Evolutionary conservation across 2,113 vertebrate species (phyloP).

Genomic region (Casuarius casuarius): DNA sequence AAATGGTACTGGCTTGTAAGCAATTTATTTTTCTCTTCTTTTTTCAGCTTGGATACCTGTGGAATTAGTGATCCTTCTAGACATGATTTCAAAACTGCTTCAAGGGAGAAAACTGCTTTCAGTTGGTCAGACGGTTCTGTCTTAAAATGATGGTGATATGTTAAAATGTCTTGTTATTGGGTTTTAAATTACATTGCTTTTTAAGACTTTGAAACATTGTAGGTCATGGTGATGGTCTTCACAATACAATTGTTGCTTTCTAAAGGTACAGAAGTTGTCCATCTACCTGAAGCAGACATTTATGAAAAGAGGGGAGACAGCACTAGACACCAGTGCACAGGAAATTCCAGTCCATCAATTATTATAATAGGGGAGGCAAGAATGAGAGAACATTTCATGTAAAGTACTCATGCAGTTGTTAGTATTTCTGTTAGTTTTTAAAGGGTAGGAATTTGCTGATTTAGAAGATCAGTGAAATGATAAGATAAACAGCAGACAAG

Average conservation of each 20-base stretch:
- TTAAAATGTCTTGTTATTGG: not conserved
- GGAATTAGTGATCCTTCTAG: slow-evolving; percentile 47
- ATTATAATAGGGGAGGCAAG: not conserved
- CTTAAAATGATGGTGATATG: not conserved
- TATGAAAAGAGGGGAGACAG: not conserved
- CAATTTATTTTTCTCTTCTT: slow-evolving; percentile 39
- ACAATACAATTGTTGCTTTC: not conserved
- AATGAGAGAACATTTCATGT: not conserved
- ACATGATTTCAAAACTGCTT: not conserved
- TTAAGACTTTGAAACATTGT: not conserved
- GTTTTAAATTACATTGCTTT: not conserved
- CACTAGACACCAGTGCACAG: not conserved
- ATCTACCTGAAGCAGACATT: not conserved
- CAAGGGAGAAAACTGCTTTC: slow-evolving; percentile 32
- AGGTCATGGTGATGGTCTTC: not conserved
- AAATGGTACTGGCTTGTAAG: not conserved
- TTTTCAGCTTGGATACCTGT: slow-evolving; percentile 35
- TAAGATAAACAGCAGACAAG: not conserved
- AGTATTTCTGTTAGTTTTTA: not conserved
- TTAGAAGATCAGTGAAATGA: not conserved
- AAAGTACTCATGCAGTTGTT: not conserved
- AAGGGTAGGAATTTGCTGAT: not conserved
- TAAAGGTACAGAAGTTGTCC: not conserved
- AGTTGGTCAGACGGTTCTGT: not conserved
- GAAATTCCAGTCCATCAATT: not conserved